A percentile compares a stretch with the other conserved stretches of the same genome.
These are phyloP conservation scores for Siniperca knerii DNA, from an alignment of 2,113 vertebrate species.

Conservation along the genomic window DNA sequence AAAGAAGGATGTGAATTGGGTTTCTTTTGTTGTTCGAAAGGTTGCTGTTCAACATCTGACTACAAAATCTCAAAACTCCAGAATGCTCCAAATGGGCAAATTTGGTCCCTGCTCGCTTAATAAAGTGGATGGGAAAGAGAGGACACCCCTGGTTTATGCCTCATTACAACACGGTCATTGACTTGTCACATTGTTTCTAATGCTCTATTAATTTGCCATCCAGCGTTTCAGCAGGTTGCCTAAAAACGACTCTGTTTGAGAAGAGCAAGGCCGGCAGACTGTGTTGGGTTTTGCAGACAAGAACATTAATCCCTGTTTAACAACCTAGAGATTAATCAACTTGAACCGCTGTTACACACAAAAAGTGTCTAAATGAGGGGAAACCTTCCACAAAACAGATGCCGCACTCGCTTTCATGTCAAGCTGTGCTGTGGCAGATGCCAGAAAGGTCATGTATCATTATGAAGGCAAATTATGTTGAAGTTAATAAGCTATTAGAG, in stretches of 20 bases:
- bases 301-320: conserved; percentile 49
- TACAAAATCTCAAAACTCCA: background rate
- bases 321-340: conserved; percentile 33
- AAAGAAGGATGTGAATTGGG: background rate
- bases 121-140: background rate
- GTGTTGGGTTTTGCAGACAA: conserved; percentile 16
- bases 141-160: background rate
- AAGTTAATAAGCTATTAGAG: background rate
- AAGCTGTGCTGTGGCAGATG: conserved; percentile 40
- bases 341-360: background rate
- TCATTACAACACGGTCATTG: background rate
- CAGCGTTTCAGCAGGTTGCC: background rate
- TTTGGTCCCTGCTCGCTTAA: too few species aligned
- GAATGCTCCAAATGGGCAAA: too few species aligned
- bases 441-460: conserved; percentile 37
- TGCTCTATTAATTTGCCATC: conserved; percentile 5
- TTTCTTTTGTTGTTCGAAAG: background rate
- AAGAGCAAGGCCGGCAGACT: background rate
- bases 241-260: background rate
- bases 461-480: conserved; percentile 16
- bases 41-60: background rate
- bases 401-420: background rate
- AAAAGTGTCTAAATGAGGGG: conserved; percentile 14
- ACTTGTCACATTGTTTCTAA: conserved; percentile 24
- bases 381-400: conserved; percentile 27